Conservation (phyloP, 2,113 vertebrate species). For the Chloropsis cyanopogon region DNA sequence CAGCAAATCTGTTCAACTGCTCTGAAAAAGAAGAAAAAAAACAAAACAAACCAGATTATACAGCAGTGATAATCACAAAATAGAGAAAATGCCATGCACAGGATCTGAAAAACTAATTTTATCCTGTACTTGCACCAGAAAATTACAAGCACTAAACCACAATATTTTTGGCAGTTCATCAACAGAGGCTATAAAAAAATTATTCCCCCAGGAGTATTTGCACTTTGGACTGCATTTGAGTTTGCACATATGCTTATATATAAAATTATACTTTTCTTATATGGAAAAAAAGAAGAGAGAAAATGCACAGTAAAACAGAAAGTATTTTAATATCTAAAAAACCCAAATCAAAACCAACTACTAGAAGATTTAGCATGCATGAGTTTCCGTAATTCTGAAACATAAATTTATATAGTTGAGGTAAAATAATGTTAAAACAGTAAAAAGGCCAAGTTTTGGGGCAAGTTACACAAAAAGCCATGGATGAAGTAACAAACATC, state of each 20-base stretch:
- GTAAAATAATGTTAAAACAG: background rate
- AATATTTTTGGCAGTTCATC: background rate
- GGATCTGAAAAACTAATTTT: background rate
- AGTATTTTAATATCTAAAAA: background rate
- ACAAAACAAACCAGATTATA: conserved; percentile 59
- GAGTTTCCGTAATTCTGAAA: background rate
- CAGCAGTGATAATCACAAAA: background rate
- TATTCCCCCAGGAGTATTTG: background rate
- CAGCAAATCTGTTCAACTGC: conserved; percentile 88
- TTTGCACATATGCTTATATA: background rate
- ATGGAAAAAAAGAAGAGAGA: background rate
- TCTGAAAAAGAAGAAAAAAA: conserved; percentile 71
- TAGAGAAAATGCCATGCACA: background rate
- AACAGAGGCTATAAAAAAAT: background rate
- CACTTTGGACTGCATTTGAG: background rate
- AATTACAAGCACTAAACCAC: background rate
- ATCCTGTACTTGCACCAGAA: background rate
- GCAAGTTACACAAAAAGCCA: background rate
- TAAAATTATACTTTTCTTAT: background rate
- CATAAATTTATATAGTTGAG: accelerated
- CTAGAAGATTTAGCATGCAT: background rate
- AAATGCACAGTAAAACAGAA: background rate
- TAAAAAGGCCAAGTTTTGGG: background rate
- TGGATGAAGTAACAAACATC: background rate
- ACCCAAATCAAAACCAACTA: background rate